Base-by-base conservation (phyloP, 92 coral and sea anemone species). In the Epizoanthus rinbou region DNA sequence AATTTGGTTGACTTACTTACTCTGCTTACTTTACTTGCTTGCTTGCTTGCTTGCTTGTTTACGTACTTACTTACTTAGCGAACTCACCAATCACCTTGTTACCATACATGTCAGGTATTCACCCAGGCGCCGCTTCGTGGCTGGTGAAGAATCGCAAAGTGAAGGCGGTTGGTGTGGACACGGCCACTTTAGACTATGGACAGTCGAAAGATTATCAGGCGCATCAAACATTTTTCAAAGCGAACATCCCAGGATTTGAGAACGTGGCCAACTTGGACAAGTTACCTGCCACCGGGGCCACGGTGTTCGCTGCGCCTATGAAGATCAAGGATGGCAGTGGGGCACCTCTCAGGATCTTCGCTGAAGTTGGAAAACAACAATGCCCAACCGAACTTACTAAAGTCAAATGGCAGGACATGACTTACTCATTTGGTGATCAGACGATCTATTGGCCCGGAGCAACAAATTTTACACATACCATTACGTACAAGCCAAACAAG, bases 391-490 rank as follows among this genome's bases (percentile, higher is more conserved):
- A 22, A 50, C 23, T 14, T 13, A 35, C 69, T 13, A 31, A 41
- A 2, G 53, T 10, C 13, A 67, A 25, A 39, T 92, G 87, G 94
- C 88, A 88, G 71, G 94, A 90, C 24, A 85, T 94, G 85, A 85
- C 92, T 18, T 84, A 94, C 87, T 80, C 78, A 24, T 89, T 81
- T 52, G 84, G 85, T 57, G 87, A 83, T 68, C 90, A 80, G 45
- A 94, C 95, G 15, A 83, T 89, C 52, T 82, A 82, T 76, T 94
- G 98, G 98, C 93, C 95, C 2, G 76, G 59, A 0, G n/a, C 54
- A 7, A 69, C 67, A 33, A 65, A 75, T n/a, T 93, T 86, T 74
- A 41, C 79, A 8, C 96, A 80, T 73, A 52, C 35, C 35, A 9
- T 22, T 3, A 70, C 63, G 23, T 73, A 74, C 58, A 62, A 67